Evolutionary conservation across 2,113 vertebrate species (phyloP), one percentile per base, ranked within the genome.

Genomic region (Chauna torquata): DNA sequence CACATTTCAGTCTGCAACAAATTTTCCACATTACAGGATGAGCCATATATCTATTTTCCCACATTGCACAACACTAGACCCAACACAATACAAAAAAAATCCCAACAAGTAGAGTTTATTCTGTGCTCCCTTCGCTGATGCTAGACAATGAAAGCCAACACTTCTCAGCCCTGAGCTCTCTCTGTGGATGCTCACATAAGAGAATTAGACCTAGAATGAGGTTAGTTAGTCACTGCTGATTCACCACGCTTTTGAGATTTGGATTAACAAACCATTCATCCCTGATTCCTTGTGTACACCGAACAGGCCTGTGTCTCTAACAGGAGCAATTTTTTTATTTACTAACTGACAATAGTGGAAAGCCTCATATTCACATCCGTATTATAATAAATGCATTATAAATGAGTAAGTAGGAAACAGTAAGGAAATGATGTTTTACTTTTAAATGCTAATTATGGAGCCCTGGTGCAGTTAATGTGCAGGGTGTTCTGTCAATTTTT

Each of bases 401-500:
- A 98, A 98, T 98, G 98, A 98, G 97, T 97, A 98, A 98, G 98
- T 98, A 98, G 98, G 98, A 98, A 98, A 98, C 97, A 98, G 98
- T 98, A 98, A 98, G 98, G 98, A 98, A 98, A 98, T 97, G 97
- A 98, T 98, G 98, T 98, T 98, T 98, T 98, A 98, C 98, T 98
- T 98, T 98, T 98, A 98, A 98, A 98, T 98, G 98, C 98, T 98
- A 98, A 98, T 98, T 98, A 98, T 88, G 97, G 97, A 98, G 98
- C 98, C 97, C 98, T 96, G 97, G 97, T 98, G 96, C 98, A 98
- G 98, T 99, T 99, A 99, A 99, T 99, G 98, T 98, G 98, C 98
- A 97, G 98, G 98, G 98, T 98, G 98, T 98, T 98, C 98, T 98
- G 98, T 99, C 98, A 99, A 99, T 99, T 98, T 99, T 99, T 99